These are phyloP conservation scores for Montipora efflorescens DNA, from an alignment of 64 coral and sea anemone genomes.

Conservation along the genomic window DNA sequence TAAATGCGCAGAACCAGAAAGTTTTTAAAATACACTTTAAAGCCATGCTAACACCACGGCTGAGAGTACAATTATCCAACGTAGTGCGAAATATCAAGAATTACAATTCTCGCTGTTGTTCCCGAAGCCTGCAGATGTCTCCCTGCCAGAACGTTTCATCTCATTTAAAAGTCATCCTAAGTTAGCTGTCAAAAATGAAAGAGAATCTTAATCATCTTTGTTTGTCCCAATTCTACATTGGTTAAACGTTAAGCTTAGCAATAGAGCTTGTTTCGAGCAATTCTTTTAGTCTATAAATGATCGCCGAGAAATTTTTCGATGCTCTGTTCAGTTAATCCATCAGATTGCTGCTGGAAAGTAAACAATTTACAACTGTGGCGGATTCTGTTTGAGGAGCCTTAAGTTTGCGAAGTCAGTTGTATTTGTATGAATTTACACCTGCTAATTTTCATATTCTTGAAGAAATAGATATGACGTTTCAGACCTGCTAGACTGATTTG, in stretches of 20 bases:
- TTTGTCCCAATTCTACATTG: not conserved
- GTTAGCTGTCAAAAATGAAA: constrained; percentile 10
- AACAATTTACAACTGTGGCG: constrained; percentile 59
- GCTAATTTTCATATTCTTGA: constrained; percentile 8
- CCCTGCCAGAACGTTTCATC: not conserved
- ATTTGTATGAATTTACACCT: constrained; percentile 30
- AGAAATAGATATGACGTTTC: not conserved
- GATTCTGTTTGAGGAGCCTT: constrained; percentile 54
- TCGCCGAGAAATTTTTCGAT: not conserved
- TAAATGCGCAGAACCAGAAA: not conserved
- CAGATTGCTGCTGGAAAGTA: constrained; percentile 33
- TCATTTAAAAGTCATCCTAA: constrained; percentile 48
- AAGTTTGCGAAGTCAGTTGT: constrained; percentile 35
- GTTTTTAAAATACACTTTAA: not conserved
- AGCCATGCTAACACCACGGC: not conserved
- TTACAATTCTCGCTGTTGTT: not conserved
- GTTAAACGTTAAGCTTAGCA: not conserved
- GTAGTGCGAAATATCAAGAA: not conserved
- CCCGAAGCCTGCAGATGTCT: constrained; percentile 38
- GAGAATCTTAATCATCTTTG: constrained; percentile 30
- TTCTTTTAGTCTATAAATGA: not conserved
- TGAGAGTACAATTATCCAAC: not conserved
- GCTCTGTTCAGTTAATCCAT: constrained; percentile 15
- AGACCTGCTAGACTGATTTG: not conserved
- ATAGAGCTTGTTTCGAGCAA: not conserved